These are phyloP conservation scores for Drosophila prolongata DNA, from an alignment of 2,888 invertebrate genomes.

Conservation along the genomic window DNA sequence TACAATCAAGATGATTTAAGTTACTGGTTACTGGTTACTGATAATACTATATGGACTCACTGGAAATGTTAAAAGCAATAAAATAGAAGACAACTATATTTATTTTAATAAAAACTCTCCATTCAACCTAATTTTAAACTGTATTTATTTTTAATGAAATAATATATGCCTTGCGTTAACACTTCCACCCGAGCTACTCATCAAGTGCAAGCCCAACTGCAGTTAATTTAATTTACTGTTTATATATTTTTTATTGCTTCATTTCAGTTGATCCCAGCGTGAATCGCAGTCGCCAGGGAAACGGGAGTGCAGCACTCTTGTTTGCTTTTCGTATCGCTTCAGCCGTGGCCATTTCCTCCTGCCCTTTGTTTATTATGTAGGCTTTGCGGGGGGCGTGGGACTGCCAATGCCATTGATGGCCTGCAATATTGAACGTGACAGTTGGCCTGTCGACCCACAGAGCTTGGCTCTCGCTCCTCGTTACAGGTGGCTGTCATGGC, in stretches of 20 bases:
- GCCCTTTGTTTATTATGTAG: constrained; percentile 63
- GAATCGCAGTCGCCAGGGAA: constrained; percentile 7
- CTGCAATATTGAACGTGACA: constrained; percentile 75
- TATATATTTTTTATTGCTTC: constrained; percentile 3
- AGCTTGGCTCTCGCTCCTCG: constrained; percentile 14
- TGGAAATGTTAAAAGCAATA: too few species aligned
- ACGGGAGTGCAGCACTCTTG: constrained; percentile 4
- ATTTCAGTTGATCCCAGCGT: constrained; percentile 11
- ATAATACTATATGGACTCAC: too few species aligned
- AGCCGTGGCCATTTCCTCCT: constrained; percentile 47
- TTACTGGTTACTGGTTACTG: too few species aligned
- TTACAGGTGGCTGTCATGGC: constrained; percentile 58
- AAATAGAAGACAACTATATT: too few species aligned
- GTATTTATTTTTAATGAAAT: too few species aligned
- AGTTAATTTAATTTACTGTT: constrained; percentile 3
- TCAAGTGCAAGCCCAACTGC: neutral
- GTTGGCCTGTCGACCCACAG: constrained; percentile 46
- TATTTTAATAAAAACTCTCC: too few species aligned
- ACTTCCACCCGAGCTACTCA: neutral
- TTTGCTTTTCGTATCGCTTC: constrained; percentile 25
- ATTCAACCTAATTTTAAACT: too few species aligned
- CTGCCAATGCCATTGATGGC: constrained; percentile 65
- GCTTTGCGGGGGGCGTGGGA: constrained; percentile 37
- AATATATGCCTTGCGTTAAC: too few species aligned
- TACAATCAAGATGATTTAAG: too few species aligned